Conservation (phyloP, 64 coral and sea anemone genomes). For the Catalaphyllia jardinei region DNA sequence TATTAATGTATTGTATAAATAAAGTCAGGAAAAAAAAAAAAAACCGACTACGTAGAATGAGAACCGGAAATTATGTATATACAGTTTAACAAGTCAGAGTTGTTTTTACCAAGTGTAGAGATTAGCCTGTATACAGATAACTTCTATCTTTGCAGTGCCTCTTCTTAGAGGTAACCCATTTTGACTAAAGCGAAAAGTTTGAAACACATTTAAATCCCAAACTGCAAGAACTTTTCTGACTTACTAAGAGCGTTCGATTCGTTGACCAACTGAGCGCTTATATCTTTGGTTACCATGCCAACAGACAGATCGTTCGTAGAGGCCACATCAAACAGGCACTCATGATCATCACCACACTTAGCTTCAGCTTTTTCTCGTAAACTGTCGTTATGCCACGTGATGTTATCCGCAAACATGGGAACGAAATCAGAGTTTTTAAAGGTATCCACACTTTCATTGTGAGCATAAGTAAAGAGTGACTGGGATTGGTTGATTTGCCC, state of each 20-base stretch:
- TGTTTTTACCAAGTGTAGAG: no score
- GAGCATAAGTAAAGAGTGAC: constrained; percentile 4
- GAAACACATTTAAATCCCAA: no score
- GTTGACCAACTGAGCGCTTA: constrained; percentile 25
- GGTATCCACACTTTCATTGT: not conserved
- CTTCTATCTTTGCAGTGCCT: no score
- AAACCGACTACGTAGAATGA: no score
- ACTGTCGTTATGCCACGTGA: not conserved
- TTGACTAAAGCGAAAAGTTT: no score
- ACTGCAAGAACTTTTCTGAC: not conserved
- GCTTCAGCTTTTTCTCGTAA: constrained; percentile 1
- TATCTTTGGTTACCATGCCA: constrained; percentile 7
- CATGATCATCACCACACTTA: not conserved
- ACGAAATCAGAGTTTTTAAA: not conserved
- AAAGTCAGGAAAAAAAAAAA: no score
- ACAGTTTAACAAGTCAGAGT: no score
- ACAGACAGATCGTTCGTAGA: constrained; percentile 18
- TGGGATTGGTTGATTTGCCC: constrained; percentile 29
- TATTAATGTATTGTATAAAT: no score
- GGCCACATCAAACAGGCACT: constrained; percentile 36
- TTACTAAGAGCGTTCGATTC: constrained; percentile 34
- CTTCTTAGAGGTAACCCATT: no score
- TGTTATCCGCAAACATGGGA: constrained; percentile 29
- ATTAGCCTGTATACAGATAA: no score
- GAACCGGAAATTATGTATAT: no score